A percentile compares a stretch with the other conserved stretches of the same genome.
These are phyloP conservation scores for Schizotus pectinicornis DNA, from an alignment of 2,888 invertebrate genomes.

Conservation along the genomic window DNA sequence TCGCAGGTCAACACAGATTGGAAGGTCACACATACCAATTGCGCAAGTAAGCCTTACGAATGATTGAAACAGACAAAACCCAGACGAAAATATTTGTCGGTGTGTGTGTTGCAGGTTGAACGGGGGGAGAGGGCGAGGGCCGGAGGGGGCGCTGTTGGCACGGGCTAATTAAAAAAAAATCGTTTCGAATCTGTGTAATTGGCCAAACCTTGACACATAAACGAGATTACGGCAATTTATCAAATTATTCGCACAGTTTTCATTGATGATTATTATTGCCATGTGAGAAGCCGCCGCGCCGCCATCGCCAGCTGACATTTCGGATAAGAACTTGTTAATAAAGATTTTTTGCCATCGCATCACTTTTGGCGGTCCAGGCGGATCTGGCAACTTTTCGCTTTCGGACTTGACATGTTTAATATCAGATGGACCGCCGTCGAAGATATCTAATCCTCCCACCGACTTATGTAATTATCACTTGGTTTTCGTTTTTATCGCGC, in stretches of 20 bases:
- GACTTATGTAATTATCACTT: no score
- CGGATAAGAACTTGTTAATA: no score
- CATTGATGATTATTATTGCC: constrained; percentile 8
- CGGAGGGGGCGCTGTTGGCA: neutral
- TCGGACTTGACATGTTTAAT: no score
- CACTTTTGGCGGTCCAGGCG: no score
- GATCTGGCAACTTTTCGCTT: no score
- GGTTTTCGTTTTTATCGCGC: no score
- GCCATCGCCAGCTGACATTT: no score
- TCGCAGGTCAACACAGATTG: constrained; percentile 30
- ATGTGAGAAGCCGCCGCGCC: neutral
- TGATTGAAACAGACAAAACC: constrained; percentile 31
- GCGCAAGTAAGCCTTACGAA: constrained; percentile 23
- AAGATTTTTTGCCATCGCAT: no score
- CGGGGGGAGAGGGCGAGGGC: neutral
- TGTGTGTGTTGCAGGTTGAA: constrained; percentile 3
- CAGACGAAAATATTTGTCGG: constrained; percentile 29
- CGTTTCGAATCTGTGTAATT: neutral
- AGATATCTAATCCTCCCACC: no score
- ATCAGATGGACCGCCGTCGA: no score
- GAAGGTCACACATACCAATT: constrained; percentile 30
- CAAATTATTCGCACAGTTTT: constrained; percentile 1
- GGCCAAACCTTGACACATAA: constrained; percentile 17
- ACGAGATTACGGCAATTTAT: constrained; percentile 11
- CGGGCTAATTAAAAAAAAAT: neutral